A percentile compares a stretch with the other conserved stretches of the same genome.
These are phyloP conservation scores for Cryptus viduatorius DNA, from an alignment of 2,888 invertebrate species.

Conservation along the genomic window DNA sequence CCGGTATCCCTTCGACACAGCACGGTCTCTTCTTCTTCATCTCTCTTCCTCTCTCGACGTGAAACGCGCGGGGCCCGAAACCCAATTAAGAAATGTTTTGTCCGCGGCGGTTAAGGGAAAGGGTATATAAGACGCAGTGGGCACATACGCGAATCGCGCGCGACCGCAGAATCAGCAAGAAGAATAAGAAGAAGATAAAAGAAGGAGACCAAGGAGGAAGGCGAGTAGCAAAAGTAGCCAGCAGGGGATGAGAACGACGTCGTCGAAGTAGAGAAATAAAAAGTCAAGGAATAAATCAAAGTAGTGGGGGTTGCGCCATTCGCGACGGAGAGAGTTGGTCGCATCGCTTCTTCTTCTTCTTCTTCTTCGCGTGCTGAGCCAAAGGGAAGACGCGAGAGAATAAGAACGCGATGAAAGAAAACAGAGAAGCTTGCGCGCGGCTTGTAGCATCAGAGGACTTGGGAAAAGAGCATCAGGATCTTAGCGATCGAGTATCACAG, in stretches of 20 bases:
- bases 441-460: conserved; percentile 65
- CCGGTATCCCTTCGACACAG: conserved; percentile 61
- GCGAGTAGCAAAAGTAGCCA: conserved; percentile 61
- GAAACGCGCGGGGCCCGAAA: conserved; percentile 74
- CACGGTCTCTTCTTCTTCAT: conserved; percentile 64
- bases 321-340: conserved; percentile 63
- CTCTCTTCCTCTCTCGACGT: conserved; percentile 63
- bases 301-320: conserved; percentile 59
- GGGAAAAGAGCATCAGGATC: conserved; percentile 65
- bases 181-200: conserved; percentile 68
- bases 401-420: conserved; percentile 68
- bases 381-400: conserved; percentile 67
- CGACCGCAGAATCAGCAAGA: conserved; percentile 54
- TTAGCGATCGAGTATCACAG: conserved; percentile 80
- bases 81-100: conserved; percentile 85
- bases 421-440: conserved; percentile 67
- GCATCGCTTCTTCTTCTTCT: conserved; percentile 41
- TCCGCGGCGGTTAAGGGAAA: conserved; percentile 80
- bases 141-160: conserved; percentile 51
- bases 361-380: conserved; percentile 37
- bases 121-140: conserved; percentile 60
- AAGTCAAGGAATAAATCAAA: conserved; percentile 67
- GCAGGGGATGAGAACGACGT: conserved; percentile 64
- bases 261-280: conserved; percentile 71
- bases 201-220: conserved; percentile 45